Conservation (phyloP, 2,113 vertebrate genomes). For the Gallinago jamesoni region DNA sequence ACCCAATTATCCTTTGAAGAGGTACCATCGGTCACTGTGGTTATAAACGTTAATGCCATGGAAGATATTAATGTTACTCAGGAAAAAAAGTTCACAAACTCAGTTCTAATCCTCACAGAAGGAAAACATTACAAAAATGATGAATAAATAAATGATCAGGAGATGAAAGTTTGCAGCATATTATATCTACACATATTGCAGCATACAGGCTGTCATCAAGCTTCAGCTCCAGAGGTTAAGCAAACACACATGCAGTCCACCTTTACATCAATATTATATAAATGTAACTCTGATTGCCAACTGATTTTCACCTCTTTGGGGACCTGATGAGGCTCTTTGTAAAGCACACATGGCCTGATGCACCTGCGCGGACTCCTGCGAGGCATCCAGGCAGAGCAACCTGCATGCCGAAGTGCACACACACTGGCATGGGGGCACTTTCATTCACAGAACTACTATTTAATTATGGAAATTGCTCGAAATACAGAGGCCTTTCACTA, state of each 20-base stretch:
- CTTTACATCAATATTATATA: not conserved
- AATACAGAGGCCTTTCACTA: not conserved
- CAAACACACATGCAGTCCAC: rapidly evolving
- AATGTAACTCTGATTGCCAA: not conserved
- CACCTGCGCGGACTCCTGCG: not conserved
- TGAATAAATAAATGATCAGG: not conserved
- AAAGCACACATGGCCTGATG: rapidly evolving
- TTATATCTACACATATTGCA: no score
- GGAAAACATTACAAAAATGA: not conserved
- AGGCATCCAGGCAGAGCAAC: not conserved
- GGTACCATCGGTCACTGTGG: not conserved
- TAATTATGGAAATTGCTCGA: not conserved
- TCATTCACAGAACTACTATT: not conserved
- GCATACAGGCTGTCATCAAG: not conserved
- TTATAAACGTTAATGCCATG: not conserved
- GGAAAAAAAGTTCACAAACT: not conserved
- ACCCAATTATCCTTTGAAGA: not conserved
- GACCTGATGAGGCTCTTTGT: not conserved
- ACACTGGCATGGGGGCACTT: no score
- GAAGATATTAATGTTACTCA: not conserved
- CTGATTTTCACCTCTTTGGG: not conserved
- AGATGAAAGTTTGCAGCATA: not conserved
- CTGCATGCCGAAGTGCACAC: no score
- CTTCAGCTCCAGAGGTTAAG: not conserved
- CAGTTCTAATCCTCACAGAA: not conserved